phyloP scores from a whole-genome alignment of 2,797 vertebrate species.

The Rhadinocentrus ornatus region DNA sequence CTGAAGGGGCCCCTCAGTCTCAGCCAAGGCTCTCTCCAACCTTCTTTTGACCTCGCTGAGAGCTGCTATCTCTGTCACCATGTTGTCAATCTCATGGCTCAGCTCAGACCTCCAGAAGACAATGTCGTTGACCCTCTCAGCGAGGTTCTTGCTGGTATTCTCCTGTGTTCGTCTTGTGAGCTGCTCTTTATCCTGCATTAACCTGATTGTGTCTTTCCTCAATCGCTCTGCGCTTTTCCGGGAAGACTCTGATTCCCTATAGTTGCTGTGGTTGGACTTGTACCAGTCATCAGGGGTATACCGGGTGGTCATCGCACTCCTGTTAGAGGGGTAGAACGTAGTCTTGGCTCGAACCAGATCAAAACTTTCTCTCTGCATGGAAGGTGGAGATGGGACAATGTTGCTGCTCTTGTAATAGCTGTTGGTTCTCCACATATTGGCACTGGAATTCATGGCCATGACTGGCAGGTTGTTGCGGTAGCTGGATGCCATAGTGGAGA shows the following conservation, averaged over 20 bases:
- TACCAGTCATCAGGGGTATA: slow-evolving; percentile 93
- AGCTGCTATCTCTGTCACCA: slow-evolving; percentile 90
- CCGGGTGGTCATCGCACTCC: slow-evolving; percentile 81
- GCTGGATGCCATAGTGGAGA: slow-evolving; percentile 87
- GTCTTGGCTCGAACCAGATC: slow-evolving; percentile 82
- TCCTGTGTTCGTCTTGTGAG: slow-evolving; percentile 86
- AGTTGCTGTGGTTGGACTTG: slow-evolving; percentile 89
- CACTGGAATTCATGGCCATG: slow-evolving; percentile 75
- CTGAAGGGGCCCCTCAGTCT: slow-evolving; percentile 92
- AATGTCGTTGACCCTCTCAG: slow-evolving; percentile 89
- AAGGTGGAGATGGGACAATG: slow-evolving; percentile 71
- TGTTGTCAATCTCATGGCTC: slow-evolving; percentile 90
- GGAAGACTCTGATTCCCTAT: slow-evolving; percentile 87
- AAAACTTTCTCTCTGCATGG: slow-evolving; percentile 76
- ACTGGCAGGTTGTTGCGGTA: slow-evolving; percentile 84
- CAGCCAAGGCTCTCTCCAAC: slow-evolving; percentile 89
- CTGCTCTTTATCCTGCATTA: slow-evolving; percentile 92
- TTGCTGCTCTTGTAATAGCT: slow-evolving; percentile 83
- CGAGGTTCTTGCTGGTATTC: slow-evolving; percentile 88
- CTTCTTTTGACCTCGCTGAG: slow-evolving; percentile 87
- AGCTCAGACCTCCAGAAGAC: slow-evolving; percentile 94
- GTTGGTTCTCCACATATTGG: slow-evolving; percentile 87
- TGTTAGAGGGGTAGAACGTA: slow-evolving; percentile 87
- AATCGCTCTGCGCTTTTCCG: slow-evolving; percentile 89
- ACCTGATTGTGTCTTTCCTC: slow-evolving; percentile 85